Base-by-base conservation (phyloP, 2,888 invertebrate genomes). In the Mechanitis mazaeus region DNA sequence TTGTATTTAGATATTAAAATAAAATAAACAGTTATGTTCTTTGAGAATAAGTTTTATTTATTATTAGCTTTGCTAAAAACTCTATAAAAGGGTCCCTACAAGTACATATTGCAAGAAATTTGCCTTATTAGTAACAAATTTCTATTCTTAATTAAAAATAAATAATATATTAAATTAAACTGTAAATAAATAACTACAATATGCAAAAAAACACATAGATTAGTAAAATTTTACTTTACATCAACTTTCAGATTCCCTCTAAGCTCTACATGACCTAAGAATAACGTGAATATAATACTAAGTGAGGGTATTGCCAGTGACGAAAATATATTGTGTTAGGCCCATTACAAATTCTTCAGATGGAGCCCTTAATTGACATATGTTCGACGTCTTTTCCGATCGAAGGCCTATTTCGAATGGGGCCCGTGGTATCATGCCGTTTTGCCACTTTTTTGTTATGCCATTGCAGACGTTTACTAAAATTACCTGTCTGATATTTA, bases 1-100 rank as follows among this genome's bases (percentile, higher is more conserved):
- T 31, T 4, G 50, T 28, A 31, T 50, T 50, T 66, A 71, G 55
- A 65, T 69, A 71, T 68, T 47, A 45, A 78, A 83, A 80, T 79
- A 80, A 84, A 81, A 78, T 72, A 71, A 72, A 61, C 59, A 72
- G 31, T 4, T 55, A 28, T 55, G 42, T 61, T 57, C 50, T 50
- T 50, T 50, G 31, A 50, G 50, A 50, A 50, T 31, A 50, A 31
- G 28, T 50, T 50, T 50, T 50, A 50, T 50, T 50, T 42, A 5
- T 50, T 7, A 50, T 50, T 31, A 50, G 28, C 50, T 28, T 31
- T 50, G 31, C 28, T 31, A 31, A 31, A 47, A 31, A 50, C 50
- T 58, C 45, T 64, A 62, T 56, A 58, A 59, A 60, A 67, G 72
- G 72, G 71, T 69, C 73, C 73, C 72, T 69, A 69, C 54, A 61